Base-by-base conservation (phyloP, 2,113 vertebrate species). In the Hyperopisus bebe region DNA sequence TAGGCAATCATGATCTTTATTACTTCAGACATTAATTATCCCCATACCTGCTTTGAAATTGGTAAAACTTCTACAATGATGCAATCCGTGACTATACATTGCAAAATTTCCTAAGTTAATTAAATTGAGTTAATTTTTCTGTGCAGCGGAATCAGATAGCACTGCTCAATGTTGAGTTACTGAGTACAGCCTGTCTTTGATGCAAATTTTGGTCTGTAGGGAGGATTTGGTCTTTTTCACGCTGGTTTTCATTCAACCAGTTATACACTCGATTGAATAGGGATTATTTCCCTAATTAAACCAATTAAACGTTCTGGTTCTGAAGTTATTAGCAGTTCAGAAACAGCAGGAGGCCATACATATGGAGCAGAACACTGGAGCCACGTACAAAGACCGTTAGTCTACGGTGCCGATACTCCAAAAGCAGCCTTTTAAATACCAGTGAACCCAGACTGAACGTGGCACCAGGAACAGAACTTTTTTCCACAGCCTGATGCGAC, bases 21-120 rank as follows among this genome's bases (percentile, higher is more conserved):
- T 51, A 47, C n/a, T 87, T 77, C 19, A 84, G 84, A 90, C 84
- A 66, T 86, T 90, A 87, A 74, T 80, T 42, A 80, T 80, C 74
- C 74, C 35, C 11, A 48, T 90, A 35, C 53, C 27, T 39, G 86
- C 85, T 90, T 15, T 24, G 17, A 74, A 50, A 90, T 46, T 53
- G 70, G 66, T 90, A 53, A 39, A 51, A 70, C 31, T 77, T 74
- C 39, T 85, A 90, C 47, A n/a, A 39, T 86, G 83, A 58, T 89
- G 62, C 62, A 90, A 86, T 84, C 89, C 55, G 27, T 74, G 83
- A 90, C 44, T 55, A 66, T 44, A 44, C 82, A 84, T 46, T 27
- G 44, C 82, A 80, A 8, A 42, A 80, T 84, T 84, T 84, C 44
- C 44, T n/a, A 4, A 46, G 44, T 84, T 84, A 47, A 46, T 84